Conservation (phyloP, 2,797 vertebrate genomes). For the Taeniopygia guttata region DNA sequence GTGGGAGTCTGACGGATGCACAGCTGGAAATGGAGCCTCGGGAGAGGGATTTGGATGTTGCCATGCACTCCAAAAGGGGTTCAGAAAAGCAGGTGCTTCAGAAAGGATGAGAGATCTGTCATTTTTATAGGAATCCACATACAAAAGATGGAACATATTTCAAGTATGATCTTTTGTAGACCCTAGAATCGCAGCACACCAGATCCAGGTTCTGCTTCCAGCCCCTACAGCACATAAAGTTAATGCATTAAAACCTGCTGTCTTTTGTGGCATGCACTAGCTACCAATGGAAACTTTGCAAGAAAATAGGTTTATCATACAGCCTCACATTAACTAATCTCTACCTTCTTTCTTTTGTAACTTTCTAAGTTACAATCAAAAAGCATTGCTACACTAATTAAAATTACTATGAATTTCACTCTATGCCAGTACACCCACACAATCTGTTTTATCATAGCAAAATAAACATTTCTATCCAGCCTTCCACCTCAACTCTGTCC, state of each 20-base stretch:
- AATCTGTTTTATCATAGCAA: neutral
- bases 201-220: neutral
- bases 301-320: neutral
- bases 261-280: neutral
- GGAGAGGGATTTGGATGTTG: neutral
- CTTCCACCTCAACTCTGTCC: neutral
- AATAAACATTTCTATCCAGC: neutral
- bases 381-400: neutral
- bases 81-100: neutral
- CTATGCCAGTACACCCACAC: neutral
- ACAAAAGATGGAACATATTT: neutral
- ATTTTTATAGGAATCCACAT: neutral
- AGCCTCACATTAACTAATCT: neutral
- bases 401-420: neutral
- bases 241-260: neutral
- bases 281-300: neutral
- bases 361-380: neutral
- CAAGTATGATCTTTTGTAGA: neutral
- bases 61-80: neutral
- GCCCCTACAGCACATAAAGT: neutral
- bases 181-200: neutral
- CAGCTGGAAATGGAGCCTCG: rapidly evolving
- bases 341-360: neutral
- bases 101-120: neutral
- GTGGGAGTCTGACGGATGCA: neutral